Base-by-base conservation (phyloP, 2,113 vertebrate genomes). In the Spea bombifrons region DNA sequence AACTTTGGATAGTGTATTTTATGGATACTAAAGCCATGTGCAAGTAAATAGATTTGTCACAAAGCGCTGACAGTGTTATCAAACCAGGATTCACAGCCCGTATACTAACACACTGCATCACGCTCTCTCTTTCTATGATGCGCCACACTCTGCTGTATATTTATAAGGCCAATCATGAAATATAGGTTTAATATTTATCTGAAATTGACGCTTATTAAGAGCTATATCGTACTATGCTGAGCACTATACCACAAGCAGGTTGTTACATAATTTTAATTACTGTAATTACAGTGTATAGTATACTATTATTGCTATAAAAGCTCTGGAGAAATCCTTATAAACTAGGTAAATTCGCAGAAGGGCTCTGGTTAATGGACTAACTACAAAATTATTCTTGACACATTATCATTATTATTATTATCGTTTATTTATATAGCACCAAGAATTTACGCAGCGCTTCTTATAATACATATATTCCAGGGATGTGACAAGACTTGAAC, bases 11-110 rank as follows among this genome's bases (percentile, higher is more conserved):
- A 44, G 47, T 66, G 47, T 53, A 17, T 76, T 59, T 66, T 67
- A 59, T 76, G 47, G 52, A 15, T 48, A 76, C 75, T 66, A 66
- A 55, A 68, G 75, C 65, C 75, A 48, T 69, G 45, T 52, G 53
- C 63, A 76, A 52, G 67, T 76, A 69, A 76, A 76, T 52, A 59
- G 52, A 76, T 66, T 53, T 76, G 75, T 76, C 75, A 68, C 55
- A 47, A 66, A n/a, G 44, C 57, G 52, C 44, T 59, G 55, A 13
- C 55, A 59, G 55, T 30, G 12, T 13, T 13, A 59, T 59, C 55
- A 59, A 59, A 59, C 8, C 10, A 59, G 55, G 15, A 9, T 59
- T 59, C 55, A 59, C 55, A 59, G 55, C 9, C 55, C 2, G 15
- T 59, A 12, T 4, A 59, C 4, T 13, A 13, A 59, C 7, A 13